Percentiles rank a stretch among this genome's conserved stretches.
phyloP scores from a whole-genome alignment of 2,888 invertebrate species.

The Ormia ochracea region DNA sequence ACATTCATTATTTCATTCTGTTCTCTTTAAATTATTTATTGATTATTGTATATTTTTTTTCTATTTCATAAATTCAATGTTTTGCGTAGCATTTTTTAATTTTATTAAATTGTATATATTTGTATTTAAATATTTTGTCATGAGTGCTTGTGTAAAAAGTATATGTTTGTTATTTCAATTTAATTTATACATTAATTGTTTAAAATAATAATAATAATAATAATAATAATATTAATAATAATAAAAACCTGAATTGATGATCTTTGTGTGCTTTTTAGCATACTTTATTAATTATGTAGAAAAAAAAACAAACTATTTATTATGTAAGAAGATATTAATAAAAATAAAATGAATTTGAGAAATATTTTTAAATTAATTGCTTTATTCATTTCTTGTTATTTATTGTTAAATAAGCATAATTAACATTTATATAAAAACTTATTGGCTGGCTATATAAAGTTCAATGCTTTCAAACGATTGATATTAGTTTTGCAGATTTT shows the following conservation, averaged over 20 bases:
- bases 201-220: too few species aligned
- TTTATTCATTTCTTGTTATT: too few species aligned
- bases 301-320: constrained; percentile 14
- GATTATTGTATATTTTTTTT: constrained; percentile 24
- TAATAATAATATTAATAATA: constrained; percentile 25
- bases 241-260: constrained; percentile 52
- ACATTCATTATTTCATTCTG: constrained; percentile 6
- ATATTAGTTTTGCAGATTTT: too few species aligned
- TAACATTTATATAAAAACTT: too few species aligned
- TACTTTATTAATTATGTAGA: constrained; percentile 52
- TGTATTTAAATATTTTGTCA: neutral
- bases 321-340: constrained; percentile 38
- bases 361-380: neutral
- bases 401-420: too few species aligned
- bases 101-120: constrained; percentile 47
- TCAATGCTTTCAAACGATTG: too few species aligned
- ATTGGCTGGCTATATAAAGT: too few species aligned
- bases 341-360: constrained; percentile 24
- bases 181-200: too few species aligned
- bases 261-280: constrained; percentile 61
- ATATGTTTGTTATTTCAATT: constrained; percentile 42
- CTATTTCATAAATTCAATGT: constrained; percentile 7
- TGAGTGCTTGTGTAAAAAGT: constrained; percentile 44
- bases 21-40: constrained; percentile 57
- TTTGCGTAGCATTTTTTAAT: constrained; percentile 12